These are phyloP conservation scores for Cossypha heuglini DNA, from an alignment of 2,797 vertebrate genomes.

Conservation along the genomic window DNA sequence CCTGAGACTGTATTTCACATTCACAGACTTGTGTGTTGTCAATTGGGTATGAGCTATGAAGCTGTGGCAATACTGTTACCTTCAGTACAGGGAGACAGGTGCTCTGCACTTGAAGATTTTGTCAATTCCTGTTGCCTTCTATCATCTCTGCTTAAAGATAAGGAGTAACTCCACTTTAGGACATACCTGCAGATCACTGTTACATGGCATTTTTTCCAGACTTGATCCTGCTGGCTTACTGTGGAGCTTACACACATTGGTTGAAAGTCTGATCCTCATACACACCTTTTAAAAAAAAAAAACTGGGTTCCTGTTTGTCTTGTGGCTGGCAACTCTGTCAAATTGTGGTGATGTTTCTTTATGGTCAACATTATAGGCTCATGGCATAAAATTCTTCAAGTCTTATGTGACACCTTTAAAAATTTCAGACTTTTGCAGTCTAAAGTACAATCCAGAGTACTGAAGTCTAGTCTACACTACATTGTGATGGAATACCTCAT, in stretches of 20 bases:
- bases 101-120: neutral
- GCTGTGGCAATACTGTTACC: neutral
- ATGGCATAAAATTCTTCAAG: neutral
- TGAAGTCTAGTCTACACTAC: neutral
- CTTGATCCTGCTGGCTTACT: neutral
- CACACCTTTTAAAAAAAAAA: rapidly evolving
- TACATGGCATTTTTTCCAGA: neutral
- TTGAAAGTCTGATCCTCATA: neutral
- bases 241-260: rapidly evolving
- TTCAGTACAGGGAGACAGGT: neutral
- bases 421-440: neutral
- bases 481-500: too few species aligned
- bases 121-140: neutral
- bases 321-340: neutral
- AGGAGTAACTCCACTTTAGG: neutral
- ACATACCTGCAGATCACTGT: neutral
- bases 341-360: rapidly evolving
- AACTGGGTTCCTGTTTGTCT: neutral
- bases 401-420: neutral
- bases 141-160: neutral
- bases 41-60: neutral
- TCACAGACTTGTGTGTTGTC: neutral
- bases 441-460: neutral
- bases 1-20: neutral
- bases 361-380: rapidly evolving